Conservation (phyloP, 1,140 invertebrate species). For the Alviniconcha marisindica region DNA sequence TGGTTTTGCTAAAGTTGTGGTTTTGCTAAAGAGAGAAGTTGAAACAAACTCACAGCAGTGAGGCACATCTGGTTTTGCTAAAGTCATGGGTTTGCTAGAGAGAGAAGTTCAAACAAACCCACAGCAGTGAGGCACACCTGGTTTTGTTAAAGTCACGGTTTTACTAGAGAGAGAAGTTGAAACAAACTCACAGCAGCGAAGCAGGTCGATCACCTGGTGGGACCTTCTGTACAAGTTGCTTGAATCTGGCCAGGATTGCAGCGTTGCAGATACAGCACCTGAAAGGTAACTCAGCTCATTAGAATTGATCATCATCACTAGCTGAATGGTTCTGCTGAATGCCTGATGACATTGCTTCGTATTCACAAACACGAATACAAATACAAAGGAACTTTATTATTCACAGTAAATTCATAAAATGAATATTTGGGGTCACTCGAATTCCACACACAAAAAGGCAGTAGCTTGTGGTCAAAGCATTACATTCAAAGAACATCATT, state of each 20-base stretch:
- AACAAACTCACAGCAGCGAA: constrained; percentile 3
- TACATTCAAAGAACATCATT: too few species aligned
- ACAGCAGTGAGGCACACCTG: not conserved
- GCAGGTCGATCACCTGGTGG: not conserved
- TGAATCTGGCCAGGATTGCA: constrained; percentile 35
- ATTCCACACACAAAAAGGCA: too few species aligned
- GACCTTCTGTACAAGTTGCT: constrained; percentile 41
- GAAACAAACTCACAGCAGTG: not conserved
- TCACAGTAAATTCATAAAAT: not conserved
- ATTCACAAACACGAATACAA: not conserved
- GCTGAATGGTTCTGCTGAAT: not conserved
- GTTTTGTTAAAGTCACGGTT: not conserved
- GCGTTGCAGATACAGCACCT: constrained; percentile 44
- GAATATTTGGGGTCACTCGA: not conserved
- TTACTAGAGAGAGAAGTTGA: too few species aligned
- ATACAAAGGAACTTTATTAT: not conserved
- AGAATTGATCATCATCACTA: not conserved
- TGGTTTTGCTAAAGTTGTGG: too few species aligned
- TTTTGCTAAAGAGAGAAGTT: not conserved
- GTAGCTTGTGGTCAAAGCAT: too few species aligned
- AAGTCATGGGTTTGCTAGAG: too few species aligned
- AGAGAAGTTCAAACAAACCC: not conserved
- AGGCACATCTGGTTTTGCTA: too few species aligned
- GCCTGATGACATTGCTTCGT: too few species aligned
- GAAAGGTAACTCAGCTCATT: constrained; percentile 13